Conservation (phyloP, 2,797 vertebrate genomes). For the Liasis olivaceus region DNA sequence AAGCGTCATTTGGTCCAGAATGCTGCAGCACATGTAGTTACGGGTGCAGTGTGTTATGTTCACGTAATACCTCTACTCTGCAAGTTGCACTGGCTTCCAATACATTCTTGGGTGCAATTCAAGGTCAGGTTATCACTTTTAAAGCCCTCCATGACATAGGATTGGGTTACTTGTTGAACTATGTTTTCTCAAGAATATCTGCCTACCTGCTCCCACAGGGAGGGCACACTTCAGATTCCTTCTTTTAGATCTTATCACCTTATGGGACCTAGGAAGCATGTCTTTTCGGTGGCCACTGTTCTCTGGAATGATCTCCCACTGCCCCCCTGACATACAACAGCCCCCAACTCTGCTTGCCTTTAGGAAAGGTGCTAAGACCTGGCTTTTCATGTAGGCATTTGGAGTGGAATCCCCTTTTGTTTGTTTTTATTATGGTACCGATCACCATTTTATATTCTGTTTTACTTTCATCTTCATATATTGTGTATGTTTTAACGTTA, state of each 20-base stretch:
- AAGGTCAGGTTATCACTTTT: neutral
- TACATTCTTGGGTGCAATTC: neutral
- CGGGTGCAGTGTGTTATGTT: neutral
- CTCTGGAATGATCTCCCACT: neutral
- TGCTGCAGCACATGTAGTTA: neutral
- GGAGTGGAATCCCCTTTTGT: neutral
- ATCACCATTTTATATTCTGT: neutral
- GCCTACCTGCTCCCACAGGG: neutral
- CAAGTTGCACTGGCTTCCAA: neutral
- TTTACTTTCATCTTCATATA: neutral
- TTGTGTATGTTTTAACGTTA: neutral
- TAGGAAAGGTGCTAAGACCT: neutral
- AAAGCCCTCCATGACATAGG: neutral
- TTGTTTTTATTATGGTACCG: neutral
- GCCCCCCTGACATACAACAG: neutral
- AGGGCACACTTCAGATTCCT: neutral
- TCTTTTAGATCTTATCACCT: neutral
- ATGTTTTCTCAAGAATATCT: neutral
- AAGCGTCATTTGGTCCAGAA: neutral
- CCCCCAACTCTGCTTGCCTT: neutral
- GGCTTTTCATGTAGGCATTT: neutral
- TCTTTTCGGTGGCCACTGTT: neutral
- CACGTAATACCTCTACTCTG: neutral
- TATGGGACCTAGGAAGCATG: neutral
- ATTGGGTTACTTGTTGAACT: neutral